A percentile compares a stretch with the other conserved stretches of the same genome.
Conservation (phyloP, 1,140 invertebrate species). For the Drosophila elegans region DNA sequence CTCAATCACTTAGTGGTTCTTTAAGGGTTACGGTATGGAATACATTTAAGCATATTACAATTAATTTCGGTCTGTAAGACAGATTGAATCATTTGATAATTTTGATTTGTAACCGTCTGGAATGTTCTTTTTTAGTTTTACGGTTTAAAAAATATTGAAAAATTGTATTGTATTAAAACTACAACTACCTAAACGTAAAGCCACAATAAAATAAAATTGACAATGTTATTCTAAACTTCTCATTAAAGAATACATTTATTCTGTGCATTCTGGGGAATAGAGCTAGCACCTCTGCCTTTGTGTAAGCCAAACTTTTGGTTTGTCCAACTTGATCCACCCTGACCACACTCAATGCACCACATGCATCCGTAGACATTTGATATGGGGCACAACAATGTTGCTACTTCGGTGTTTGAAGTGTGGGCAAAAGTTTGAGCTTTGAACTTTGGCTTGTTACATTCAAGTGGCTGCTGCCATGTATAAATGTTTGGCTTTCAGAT, state of each 20-base stretch:
- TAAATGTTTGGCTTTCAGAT: conserved; percentile 55
- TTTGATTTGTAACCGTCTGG: background rate
- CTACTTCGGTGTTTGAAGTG: conserved; percentile 36
- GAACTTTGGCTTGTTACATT: conserved; percentile 76
- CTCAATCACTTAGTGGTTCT: conserved; percentile 54
- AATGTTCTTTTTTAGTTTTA: background rate
- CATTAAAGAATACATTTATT: background rate
- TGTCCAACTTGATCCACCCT: conserved; percentile 35
- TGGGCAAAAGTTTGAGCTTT: conserved; percentile 63
- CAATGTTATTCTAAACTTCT: background rate
- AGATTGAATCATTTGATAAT: background rate
- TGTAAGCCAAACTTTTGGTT: conserved; percentile 29
- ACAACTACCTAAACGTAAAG: too few relatives aligned
- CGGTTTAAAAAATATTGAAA: too few relatives aligned
- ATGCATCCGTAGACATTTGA: conserved; percentile 28
- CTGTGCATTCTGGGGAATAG: background rate
- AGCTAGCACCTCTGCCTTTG: conserved; percentile 16
- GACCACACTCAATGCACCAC: conserved; percentile 37
- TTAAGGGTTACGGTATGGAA: conserved; percentile 12
- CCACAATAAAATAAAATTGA: too few relatives aligned
- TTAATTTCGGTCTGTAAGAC: conserved; percentile 7
- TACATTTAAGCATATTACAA: background rate
- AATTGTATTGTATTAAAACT: too few relatives aligned
- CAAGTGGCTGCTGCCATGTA: conserved; percentile 69
- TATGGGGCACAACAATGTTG: conserved; percentile 46